These are phyloP conservation scores for Setophaga coronata DNA, from an alignment of 2,113 vertebrate species.

Conservation along the genomic window DNA sequence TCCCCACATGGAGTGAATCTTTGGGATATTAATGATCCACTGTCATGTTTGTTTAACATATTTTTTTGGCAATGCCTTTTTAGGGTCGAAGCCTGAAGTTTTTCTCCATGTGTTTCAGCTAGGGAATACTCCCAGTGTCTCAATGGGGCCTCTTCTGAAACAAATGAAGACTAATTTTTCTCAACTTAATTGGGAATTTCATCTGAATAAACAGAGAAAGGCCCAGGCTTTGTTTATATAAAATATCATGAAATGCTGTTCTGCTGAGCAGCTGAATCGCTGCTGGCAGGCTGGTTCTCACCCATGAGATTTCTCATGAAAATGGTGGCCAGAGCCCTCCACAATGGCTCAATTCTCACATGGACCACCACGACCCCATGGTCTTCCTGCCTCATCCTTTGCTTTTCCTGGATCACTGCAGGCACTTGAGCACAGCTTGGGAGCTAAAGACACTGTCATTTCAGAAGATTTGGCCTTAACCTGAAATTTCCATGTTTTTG, in stretches of 20 bases:
- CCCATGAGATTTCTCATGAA: background rate
- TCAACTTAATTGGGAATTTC: background rate
- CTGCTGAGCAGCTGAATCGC: background rate
- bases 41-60: conserved; percentile 35
- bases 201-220: conserved; percentile 12
- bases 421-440: background rate
- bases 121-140: conserved; percentile 19
- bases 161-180: conserved; percentile 14
- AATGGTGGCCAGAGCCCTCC: background rate
- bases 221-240: background rate
- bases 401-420: background rate
- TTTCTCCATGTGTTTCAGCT: conserved; percentile 21
- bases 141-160: background rate
- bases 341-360: background rate
- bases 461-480: background rate
- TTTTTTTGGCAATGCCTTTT: conserved; percentile 48
- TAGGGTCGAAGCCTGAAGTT: conserved; percentile 41
- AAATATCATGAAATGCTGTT: background rate
- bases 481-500: conserved; percentile 17
- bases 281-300: background rate
- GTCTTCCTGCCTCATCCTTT: background rate
- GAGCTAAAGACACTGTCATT: background rate
- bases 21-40: conserved; percentile 13
- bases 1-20: conserved; percentile 22
- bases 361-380: accelerated